Percentiles rank a stretch among this genome's conserved stretches.
These are phyloP conservation scores for Thereva unica DNA, from an alignment of 2,888 invertebrate genomes.

Conservation along the genomic window DNA sequence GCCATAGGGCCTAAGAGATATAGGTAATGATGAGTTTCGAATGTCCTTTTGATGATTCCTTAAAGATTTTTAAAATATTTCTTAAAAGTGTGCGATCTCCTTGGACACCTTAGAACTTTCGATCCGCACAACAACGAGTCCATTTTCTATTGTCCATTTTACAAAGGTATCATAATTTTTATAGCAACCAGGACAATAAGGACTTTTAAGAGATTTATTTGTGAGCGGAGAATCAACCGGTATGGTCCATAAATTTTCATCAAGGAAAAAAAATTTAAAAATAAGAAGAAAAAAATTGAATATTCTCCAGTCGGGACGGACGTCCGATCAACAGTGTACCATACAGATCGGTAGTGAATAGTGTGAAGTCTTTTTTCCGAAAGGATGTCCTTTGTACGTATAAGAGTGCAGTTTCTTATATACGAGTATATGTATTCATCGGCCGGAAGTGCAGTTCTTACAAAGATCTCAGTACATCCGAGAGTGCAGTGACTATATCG, in stretches of 20 bases:
- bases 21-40: no score
- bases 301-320: constrained; percentile 15
- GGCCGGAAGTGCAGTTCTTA: constrained; percentile 28
- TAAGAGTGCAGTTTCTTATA: constrained; percentile 18
- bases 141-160: constrained; percentile 3
- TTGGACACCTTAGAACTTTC: neutral
- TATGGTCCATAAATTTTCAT: constrained; percentile 11
- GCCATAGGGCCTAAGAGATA: no score
- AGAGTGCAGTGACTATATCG: constrained; percentile 15
- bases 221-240: constrained; percentile 10
- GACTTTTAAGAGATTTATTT: constrained; percentile 17
- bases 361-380: no score
- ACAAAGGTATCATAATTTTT: constrained; percentile 25
- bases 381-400: constrained; percentile 20
- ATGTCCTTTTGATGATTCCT: neutral
- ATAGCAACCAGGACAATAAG: constrained; percentile 8
- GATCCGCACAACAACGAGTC: constrained; percentile 2
- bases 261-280: no score
- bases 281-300: no score
- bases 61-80: constrained; percentile 3
- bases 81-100: neutral
- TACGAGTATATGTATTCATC: neutral
- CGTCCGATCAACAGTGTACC: constrained; percentile 8
- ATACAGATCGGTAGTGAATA: neutral
- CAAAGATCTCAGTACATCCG: constrained; percentile 7